Evolutionary conservation across 2,888 invertebrate species (phyloP).

Genomic region (Gisinianus flammeolus): DNA sequence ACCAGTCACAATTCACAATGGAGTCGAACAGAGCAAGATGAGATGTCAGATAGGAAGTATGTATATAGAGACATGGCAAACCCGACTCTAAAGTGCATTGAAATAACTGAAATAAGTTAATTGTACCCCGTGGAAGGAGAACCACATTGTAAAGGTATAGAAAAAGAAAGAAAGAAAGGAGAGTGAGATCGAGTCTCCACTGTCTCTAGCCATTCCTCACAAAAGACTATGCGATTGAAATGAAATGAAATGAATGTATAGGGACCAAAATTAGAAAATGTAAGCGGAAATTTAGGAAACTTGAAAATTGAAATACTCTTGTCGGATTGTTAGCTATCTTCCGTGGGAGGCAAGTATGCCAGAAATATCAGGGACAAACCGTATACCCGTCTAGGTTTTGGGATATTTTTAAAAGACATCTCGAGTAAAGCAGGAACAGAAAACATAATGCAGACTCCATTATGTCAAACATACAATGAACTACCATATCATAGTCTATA

Average conservation of each 20-base stretch:
- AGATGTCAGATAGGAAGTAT: slow-evolving; percentile 2
- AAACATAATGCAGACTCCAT: not conserved
- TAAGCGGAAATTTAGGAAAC: slow-evolving; percentile 54
- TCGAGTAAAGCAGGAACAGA: slow-evolving; percentile 25
- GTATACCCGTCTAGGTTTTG: slow-evolving; percentile 45
- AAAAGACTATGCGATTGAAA: not conserved
- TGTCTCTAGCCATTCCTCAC: not conserved
- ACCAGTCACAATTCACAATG: slow-evolving; percentile 6
- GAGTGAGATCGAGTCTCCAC: not conserved
- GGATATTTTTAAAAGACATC: slow-evolving; percentile 50
- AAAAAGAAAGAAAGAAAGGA: not conserved
- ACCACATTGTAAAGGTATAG: not conserved
- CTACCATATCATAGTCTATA: not conserved
- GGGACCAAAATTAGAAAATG: slow-evolving; percentile 55
- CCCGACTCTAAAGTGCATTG: not conserved
- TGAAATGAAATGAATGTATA: not conserved
- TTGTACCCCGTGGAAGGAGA: not conserved
- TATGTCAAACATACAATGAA: slow-evolving; percentile 9
- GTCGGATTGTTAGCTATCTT: slow-evolving; percentile 54
- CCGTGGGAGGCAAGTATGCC: slow-evolving; percentile 53
- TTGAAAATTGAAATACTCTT: slow-evolving; percentile 46
- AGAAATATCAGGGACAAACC: slow-evolving; percentile 56
- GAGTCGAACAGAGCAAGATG: not conserved
- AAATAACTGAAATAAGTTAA: not conserved
- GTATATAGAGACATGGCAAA: not conserved